Conservation (phyloP, 2,797 vertebrate genomes). For the Dicrostonyx torquatus region DNA sequence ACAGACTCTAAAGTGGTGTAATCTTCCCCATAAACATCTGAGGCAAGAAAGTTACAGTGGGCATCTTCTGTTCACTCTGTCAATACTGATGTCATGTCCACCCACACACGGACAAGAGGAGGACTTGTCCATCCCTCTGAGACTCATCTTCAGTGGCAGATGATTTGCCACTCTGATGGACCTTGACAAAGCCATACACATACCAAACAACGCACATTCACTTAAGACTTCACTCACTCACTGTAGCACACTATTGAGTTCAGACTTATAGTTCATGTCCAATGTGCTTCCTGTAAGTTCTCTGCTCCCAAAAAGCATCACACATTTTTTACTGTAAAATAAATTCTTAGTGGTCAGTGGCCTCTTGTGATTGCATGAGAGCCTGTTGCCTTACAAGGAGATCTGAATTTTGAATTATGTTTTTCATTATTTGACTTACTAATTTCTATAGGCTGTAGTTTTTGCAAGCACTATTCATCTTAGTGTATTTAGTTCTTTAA, state of each 20-base stretch:
- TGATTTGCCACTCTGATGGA: neutral
- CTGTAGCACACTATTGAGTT: neutral
- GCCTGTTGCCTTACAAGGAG: neutral
- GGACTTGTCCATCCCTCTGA: neutral
- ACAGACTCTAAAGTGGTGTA: neutral
- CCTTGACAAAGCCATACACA: neutral
- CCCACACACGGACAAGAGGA: neutral
- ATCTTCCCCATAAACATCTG: neutral
- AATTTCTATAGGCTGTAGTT: neutral
- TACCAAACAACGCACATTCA: neutral
- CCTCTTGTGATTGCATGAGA: neutral
- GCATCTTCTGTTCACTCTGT: neutral
- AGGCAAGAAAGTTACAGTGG: neutral
- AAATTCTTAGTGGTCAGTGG: neutral
- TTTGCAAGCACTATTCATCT: neutral
- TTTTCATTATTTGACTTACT: neutral
- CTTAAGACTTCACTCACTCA: neutral
- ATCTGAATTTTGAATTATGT: neutral
- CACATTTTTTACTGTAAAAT: neutral
- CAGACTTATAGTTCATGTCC: neutral
- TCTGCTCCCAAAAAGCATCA: neutral
- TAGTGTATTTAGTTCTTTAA: neutral
- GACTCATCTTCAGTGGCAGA: neutral
- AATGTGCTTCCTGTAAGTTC: neutral
- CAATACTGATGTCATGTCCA: too few relatives aligned